Conservation (phyloP, 2,113 vertebrate genomes). For the Ahaetulla prasina region DNA sequence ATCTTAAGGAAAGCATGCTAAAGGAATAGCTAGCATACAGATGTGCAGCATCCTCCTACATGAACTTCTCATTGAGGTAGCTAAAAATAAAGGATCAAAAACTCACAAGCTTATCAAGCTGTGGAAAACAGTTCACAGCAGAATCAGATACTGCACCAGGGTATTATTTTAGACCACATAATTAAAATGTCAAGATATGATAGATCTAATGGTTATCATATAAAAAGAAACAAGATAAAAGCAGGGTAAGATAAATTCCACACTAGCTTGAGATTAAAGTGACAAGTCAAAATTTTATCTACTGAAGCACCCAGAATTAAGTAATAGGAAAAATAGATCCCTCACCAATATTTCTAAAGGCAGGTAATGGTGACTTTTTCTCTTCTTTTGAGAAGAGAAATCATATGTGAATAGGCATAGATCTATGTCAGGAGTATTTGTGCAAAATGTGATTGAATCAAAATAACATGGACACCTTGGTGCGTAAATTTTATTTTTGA, state of each 20-base stretch:
- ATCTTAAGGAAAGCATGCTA: background rate
- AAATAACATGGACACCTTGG: background rate
- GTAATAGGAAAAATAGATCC: background rate
- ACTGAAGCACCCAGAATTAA: background rate
- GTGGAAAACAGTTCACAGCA: slow-evolving; percentile 33
- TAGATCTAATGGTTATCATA: slow-evolving; percentile 23
- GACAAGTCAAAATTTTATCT: slow-evolving; percentile 9
- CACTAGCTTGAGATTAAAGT: background rate
- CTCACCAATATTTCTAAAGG: background rate
- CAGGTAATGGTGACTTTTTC: background rate
- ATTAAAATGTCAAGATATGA: slow-evolving; percentile 37
- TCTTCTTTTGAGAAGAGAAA: background rate
- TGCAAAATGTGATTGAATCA: background rate
- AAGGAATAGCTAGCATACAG: slow-evolving; percentile 15
- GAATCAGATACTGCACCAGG: background rate
- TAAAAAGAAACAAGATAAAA: slow-evolving; percentile 35
- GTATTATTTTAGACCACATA: slow-evolving; percentile 23
- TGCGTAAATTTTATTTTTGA: background rate
- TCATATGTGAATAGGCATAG: background rate
- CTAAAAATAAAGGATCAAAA: slow-evolving; percentile 27
- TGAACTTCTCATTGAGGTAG: slow-evolving; percentile 2
- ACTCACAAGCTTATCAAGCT: slow-evolving; percentile 13
- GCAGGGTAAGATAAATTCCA: slow-evolving; percentile 30
- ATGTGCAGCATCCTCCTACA: background rate
- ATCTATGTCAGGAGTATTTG: background rate